These are phyloP conservation scores for Macrostomum cliftonense DNA, from an alignment of 2,888 invertebrate species.

Conservation along the genomic window DNA sequence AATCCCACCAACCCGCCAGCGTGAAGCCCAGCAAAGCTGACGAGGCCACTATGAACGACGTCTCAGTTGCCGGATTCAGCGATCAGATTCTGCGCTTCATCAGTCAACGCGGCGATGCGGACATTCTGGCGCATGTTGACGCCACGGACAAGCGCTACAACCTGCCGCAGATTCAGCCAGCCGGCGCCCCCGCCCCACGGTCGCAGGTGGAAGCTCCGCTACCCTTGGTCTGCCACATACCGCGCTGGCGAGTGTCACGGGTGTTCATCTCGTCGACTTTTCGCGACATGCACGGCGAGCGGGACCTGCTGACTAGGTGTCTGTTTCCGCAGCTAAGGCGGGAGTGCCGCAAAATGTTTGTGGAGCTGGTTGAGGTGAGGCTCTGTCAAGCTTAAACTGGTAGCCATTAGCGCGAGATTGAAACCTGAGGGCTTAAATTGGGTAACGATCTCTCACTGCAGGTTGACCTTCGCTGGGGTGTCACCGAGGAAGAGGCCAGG, in stretches of 20 bases:
- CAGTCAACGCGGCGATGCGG: slow-evolving; percentile 35
- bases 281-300: slow-evolving; percentile 40
- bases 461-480: slow-evolving; percentile 40
- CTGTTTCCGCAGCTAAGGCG: slow-evolving; percentile 39
- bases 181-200: not conserved
- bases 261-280: slow-evolving; percentile 42
- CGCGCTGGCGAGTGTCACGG: slow-evolving; percentile 36
- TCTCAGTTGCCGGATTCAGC: slow-evolving; percentile 37
- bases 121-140: slow-evolving; percentile 36
- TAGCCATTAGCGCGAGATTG: not conserved
- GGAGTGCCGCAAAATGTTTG: slow-evolving; percentile 26
- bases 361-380: slow-evolving; percentile 22
- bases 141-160: slow-evolving; percentile 37
- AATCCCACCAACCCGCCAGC: no score
- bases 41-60: slow-evolving; percentile 21
- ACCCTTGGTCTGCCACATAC: slow-evolving; percentile 16
- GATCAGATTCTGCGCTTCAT: slow-evolving; percentile 39
- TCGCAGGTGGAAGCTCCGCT: slow-evolving; percentile 14
- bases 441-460: no score
- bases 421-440: not conserved
- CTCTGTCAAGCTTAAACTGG: slow-evolving; percentile 22
- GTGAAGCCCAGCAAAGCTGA: no score
- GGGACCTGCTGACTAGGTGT: slow-evolving; percentile 37
- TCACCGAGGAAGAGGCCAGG: slow-evolving; percentile 34
- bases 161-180: slow-evolving; percentile 19